Conservation (phyloP, 2,888 invertebrate species). For the Ophion costatus region DNA sequence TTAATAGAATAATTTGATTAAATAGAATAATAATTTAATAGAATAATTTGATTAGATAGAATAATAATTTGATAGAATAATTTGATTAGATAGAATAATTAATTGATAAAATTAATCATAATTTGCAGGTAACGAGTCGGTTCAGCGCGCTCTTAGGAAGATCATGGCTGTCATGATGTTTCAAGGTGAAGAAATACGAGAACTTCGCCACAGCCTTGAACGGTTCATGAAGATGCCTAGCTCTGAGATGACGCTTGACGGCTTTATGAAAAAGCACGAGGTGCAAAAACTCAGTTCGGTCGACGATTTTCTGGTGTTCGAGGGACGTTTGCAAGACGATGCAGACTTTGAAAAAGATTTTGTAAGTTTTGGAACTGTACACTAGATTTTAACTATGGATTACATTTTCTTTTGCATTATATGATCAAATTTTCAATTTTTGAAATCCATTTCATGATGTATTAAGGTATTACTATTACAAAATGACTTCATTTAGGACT, state of each 20-base stretch:
- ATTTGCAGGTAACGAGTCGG: background rate
- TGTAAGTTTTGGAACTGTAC: conserved; percentile 15
- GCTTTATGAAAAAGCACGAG: conserved; percentile 26
- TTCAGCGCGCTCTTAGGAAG: conserved; percentile 13
- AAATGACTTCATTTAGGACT: no score
- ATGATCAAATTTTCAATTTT: no score
- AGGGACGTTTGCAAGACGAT: background rate
- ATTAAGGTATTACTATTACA: no score
- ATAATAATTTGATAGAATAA: no score
- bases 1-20: no score
- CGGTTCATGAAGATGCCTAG: conserved; percentile 3
- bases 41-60: no score
- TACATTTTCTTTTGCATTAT: no score
- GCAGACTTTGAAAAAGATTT: conserved; percentile 22
- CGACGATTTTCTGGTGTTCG: conserved; percentile 20
- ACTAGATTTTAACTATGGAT: no score
- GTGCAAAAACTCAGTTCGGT: conserved; percentile 13
- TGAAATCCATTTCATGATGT: no score
- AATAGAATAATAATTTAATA: no score
- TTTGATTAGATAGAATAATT: conserved; percentile 2
- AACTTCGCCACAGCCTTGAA: conserved; percentile 24
- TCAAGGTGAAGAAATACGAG: conserved; percentile 23
- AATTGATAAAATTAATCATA: no score
- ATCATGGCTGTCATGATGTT: background rate
- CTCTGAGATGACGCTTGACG: background rate